These are phyloP conservation scores for Baryphthengus martii DNA, from an alignment of 2,113 vertebrate species.

Conservation along the genomic window DNA sequence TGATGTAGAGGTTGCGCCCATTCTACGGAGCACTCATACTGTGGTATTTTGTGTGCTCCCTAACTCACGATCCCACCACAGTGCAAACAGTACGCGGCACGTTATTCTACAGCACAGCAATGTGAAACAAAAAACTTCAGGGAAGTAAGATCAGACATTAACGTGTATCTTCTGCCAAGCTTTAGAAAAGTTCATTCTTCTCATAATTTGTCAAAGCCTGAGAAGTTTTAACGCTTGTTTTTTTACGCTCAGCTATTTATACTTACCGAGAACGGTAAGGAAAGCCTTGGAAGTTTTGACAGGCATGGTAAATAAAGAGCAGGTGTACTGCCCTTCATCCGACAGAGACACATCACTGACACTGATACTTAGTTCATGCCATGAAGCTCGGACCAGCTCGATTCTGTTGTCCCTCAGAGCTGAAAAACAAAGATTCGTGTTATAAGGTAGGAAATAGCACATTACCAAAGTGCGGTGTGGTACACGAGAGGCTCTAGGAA, in stretches of 20 bases:
- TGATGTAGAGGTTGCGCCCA: background rate
- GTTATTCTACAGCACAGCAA: background rate
- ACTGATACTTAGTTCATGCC: constrained; percentile 94
- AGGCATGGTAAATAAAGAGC: constrained; percentile 98
- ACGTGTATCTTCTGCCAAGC: background rate
- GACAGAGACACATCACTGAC: constrained; percentile 91
- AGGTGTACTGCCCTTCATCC: constrained; percentile 97
- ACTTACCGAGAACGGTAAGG: constrained; percentile 93
- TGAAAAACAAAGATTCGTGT: constrained; percentile 57
- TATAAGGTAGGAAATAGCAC: background rate
- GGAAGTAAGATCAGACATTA: background rate
- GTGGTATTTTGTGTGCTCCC: background rate
- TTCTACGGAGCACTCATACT: background rate
- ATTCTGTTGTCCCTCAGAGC: constrained; percentile 96
- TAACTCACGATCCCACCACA: background rate
- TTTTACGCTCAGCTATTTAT: background rate
- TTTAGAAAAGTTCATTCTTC: background rate
- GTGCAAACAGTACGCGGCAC: rapidly evolving
- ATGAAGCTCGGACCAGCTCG: constrained; percentile 91
- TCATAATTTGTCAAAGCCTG: background rate
- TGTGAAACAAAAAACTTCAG: constrained; percentile 1
- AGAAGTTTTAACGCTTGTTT: background rate
- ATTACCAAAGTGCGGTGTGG: background rate
- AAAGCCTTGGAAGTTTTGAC: constrained; percentile 98
- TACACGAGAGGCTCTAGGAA: background rate